Base-by-base conservation (phyloP, 2,888 invertebrate species). In the Dicyrtomina minuta region DNA sequence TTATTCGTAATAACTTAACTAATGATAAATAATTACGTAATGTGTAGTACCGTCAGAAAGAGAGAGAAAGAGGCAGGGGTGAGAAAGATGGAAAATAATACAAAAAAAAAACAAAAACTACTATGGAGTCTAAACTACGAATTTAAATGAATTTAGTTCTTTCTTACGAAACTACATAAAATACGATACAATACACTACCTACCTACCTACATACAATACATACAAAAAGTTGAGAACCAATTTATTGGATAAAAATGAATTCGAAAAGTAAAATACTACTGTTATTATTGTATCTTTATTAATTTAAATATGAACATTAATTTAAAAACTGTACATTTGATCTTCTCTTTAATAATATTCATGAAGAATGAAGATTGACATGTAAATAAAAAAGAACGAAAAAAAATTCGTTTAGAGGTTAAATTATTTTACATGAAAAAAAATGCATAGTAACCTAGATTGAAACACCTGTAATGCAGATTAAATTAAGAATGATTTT, bases 211-310 rank as follows among this genome's bases (percentile, higher is more conserved):
- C n/a, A n/a, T n/a, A n/a, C n/a, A n/a, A n/a, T n/a, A n/a, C n/a
- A n/a, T n/a, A n/a, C n/a, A n/a, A n/a, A 22, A 53, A 20, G 20
- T 22, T 53, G 53, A 4, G 24, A 53, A 53, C 53, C 53, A 22
- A 20, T 10, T 53, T 53, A 24, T 6, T 53, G 53, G 15, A 53
- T 22, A 6, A 53, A 53, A 46, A 46, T 46, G 17, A 53, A 53
- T 12, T 53, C 20, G 3, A 20, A 24, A 22, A 4, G 24, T 22
- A 22, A 53, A 22, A 49, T 49, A 49, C 49, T 53, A 53, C 20
- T 22, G 24, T 67, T 17, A 58, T 67, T 67, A 66, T 55, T 56
- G 66, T 66, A 66, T 66, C n/a, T n/a, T n/a, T n/a, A n/a, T n/a
- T n/a, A n/a, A n/a, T n/a, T n/a, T n/a, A n/a, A n/a, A n/a, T n/a